phyloP scores from a whole-genome alignment of 2,888 invertebrate species.

The Cyclophora albipunctata region DNA sequence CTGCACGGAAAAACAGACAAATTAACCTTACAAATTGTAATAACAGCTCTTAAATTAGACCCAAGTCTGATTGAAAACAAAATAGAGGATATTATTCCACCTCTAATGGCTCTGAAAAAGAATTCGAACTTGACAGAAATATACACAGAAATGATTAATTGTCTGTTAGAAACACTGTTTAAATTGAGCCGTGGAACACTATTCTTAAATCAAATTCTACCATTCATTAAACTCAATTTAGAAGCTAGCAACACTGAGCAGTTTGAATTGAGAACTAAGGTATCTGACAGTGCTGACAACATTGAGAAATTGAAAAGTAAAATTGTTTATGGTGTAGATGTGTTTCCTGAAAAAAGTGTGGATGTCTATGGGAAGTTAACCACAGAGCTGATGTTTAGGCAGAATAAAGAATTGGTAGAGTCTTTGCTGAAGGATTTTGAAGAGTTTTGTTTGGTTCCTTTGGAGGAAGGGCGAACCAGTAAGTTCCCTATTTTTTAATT shows the following conservation, averaged over 20 bases:
- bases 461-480: constrained; percentile 57
- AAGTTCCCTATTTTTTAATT: constrained; percentile 28
- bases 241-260: constrained; percentile 54
- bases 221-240: constrained; percentile 45
- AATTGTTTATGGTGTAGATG: constrained; percentile 46
- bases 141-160: constrained; percentile 54
- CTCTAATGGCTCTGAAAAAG: constrained; percentile 55
- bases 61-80: constrained; percentile 59
- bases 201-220: constrained; percentile 56
- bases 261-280: constrained; percentile 41
- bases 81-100: constrained; percentile 48
- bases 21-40: constrained; percentile 50
- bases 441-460: constrained; percentile 46
- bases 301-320: constrained; percentile 42
- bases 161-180: constrained; percentile 54
- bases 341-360: constrained; percentile 53
- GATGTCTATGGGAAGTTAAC: constrained; percentile 55
- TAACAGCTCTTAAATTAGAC: constrained; percentile 53
- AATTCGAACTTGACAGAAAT: constrained; percentile 28
- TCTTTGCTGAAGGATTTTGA: constrained; percentile 56
- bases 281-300: constrained; percentile 27
- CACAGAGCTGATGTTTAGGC: constrained; percentile 63
- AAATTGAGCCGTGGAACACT: constrained; percentile 57
- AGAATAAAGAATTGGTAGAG: constrained; percentile 55
- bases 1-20: constrained; percentile 53